Evolutionary conservation across 92 coral and sea anemone species (phyloP).

Genomic region (Blastomussa wellsi): DNA sequence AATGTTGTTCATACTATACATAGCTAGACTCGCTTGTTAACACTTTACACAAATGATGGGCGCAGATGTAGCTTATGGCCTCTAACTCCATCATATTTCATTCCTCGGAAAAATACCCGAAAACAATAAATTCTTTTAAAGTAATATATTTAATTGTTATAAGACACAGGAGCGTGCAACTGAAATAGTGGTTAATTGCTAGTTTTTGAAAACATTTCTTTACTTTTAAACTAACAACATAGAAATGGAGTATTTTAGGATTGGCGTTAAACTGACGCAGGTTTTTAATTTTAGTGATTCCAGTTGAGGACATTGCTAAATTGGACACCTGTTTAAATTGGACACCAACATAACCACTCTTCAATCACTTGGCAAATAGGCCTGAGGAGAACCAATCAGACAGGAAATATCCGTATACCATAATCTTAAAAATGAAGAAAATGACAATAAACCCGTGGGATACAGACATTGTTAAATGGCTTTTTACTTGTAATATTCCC

Average conservation of each 20-base stretch:
- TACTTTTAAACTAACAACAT: too few species aligned
- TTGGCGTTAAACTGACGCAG: too few species aligned
- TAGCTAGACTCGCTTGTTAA: too few species aligned
- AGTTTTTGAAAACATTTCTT: too few species aligned
- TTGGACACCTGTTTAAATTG: background rate
- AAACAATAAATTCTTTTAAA: background rate
- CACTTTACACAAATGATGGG: too few species aligned
- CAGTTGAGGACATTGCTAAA: too few species aligned
- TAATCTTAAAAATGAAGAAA: background rate
- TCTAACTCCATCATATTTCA: background rate
- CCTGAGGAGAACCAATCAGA: background rate
- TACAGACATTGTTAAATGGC: too few species aligned
- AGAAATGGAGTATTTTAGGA: too few species aligned
- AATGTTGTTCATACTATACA: too few species aligned
- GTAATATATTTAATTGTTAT: too few species aligned
- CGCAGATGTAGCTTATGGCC: background rate
- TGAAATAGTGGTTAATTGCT: too few species aligned
- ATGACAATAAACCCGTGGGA: background rate
- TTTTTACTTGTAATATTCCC: background rate
- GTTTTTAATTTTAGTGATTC: background rate
- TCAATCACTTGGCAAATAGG: background rate
- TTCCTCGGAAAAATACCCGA: background rate
- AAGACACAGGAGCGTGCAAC: too few species aligned
- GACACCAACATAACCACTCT: background rate
- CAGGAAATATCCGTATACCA: background rate